Conservation (phyloP, 2,113 vertebrate species). For the Rhineura floridana region DNA sequence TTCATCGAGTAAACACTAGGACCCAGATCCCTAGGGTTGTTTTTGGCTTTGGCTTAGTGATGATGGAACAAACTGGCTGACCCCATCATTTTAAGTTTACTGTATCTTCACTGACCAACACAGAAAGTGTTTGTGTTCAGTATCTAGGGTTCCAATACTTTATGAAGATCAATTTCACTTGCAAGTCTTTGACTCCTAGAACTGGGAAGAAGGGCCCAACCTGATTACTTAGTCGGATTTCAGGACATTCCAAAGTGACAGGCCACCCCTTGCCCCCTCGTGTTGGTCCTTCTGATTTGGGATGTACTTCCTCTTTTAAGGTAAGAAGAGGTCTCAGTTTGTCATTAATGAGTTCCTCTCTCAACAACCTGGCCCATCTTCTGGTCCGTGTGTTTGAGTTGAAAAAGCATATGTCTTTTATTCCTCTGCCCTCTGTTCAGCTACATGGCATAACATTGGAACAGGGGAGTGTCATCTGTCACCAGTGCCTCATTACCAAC, state of each 20-base stretch:
- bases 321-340: conserved; percentile 58
- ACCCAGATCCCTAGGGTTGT: conserved; percentile 34
- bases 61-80: conserved; percentile 47
- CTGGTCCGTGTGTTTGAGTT: conserved; percentile 29
- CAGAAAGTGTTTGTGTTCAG: conserved; percentile 65
- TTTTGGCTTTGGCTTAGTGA: conserved; percentile 50
- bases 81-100: conserved; percentile 21
- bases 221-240: conserved; percentile 60
- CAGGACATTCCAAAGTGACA: conserved; percentile 57
- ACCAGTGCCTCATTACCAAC: not conserved
- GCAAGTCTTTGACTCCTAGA: conserved; percentile 68
- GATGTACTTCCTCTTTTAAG: conserved; percentile 58
- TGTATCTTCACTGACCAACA: conserved; percentile 53
- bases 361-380: conserved; percentile 34
- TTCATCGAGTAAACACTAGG: conserved; percentile 37
- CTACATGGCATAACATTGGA: not conserved
- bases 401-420: conserved; percentile 13
- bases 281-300: conserved; percentile 64
- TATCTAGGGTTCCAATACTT: conserved; percentile 62
- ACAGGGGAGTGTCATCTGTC: conserved; percentile 5
- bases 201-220: conserved; percentile 59
- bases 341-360: conserved; percentile 47
- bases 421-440: conserved; percentile 36
- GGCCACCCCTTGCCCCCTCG: conserved; percentile 50
- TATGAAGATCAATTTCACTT: conserved; percentile 67